Evolutionary conservation across 2,113 vertebrate genomes (phyloP), one percentile per base, ranked within the genome.

Genomic region (Sisor rabdophorus): DNA sequence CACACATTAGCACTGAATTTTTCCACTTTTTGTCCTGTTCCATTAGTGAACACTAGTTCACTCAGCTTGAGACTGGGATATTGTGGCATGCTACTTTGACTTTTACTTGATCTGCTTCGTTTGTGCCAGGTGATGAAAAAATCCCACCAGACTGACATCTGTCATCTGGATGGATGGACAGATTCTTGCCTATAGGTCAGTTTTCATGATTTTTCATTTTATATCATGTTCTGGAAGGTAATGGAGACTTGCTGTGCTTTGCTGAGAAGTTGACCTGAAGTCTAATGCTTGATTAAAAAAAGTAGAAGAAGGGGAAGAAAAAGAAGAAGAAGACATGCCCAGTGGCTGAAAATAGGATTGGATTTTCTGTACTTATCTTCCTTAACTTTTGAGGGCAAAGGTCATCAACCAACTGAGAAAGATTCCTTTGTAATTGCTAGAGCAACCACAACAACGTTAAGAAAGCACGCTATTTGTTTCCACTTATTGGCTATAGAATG

Each of bases 111-210:
- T 76, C 67, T 68, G 24, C 28, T 60, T 73, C 44, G 63, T 73
- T 69, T 3, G 61, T 92, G 90, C 93, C 92, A 94, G 89, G 90
- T 94, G 92, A 94, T 93, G 89, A 88, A 92, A 90, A 92, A 88
- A 91, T 91, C 91, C 89, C 91, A 44, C 10, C 40, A 92, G 92
- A 94, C 85, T 94, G 93, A 93, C 93, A 94, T 94, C 89, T 94
- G 93, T 94, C 93, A 94, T 88, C 88, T 86, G 90, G 87, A 92
- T 84, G 93, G 93, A 92, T 87, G 91, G 89, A 90, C 86, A 87
- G 89, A 87, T 92, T 92, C 87, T 91, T 88, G 90, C 91, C 91
- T 69, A 78, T 91, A 88, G 93, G 89, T 87, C 86, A 60, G 53
- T 82, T 79, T 82, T 76, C 80, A 68, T 76, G 81, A 93, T 91